Evolutionary conservation across 1,140 invertebrate genomes (phyloP).

Genomic region (Tetragnatha versicolor): DNA sequence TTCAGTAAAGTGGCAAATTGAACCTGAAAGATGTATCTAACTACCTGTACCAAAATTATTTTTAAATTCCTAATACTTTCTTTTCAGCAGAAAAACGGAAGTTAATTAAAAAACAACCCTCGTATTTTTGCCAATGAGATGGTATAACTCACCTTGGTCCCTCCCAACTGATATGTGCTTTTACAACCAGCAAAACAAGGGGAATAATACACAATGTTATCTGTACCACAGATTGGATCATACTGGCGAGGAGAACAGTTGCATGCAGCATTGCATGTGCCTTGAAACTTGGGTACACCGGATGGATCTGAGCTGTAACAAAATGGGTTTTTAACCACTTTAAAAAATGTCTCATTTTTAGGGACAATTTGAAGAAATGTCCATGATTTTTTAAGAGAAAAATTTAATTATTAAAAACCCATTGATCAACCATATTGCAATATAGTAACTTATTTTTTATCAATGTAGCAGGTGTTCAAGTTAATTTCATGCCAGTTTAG

Average conservation of each 20-base stretch:
- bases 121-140: no score
- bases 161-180: constrained; percentile 8
- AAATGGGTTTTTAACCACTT: no score
- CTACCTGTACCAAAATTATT: no score
- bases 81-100: no score
- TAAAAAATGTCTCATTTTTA: no score
- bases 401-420: no score
- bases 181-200: constrained; percentile 59
- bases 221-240: constrained; percentile 64
- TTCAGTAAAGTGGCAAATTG: no score
- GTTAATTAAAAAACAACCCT: no score
- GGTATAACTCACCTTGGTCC: constrained; percentile 32
- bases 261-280: constrained; percentile 72
- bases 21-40: no score
- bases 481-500: not conserved
- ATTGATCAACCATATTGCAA: not conserved
- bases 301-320: constrained; percentile 29
- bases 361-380: no score
- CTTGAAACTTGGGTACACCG: constrained; percentile 14
- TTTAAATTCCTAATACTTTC: no score
- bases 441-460: not conserved
- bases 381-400: no score
- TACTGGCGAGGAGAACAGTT: constrained; percentile 58
- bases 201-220: constrained; percentile 61
- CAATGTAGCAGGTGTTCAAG: not conserved